A percentile compares a stretch with the other conserved stretches of the same genome.
These are phyloP conservation scores for Achlya flavicornis DNA, from an alignment of 2,888 invertebrate species.

Conservation along the genomic window DNA sequence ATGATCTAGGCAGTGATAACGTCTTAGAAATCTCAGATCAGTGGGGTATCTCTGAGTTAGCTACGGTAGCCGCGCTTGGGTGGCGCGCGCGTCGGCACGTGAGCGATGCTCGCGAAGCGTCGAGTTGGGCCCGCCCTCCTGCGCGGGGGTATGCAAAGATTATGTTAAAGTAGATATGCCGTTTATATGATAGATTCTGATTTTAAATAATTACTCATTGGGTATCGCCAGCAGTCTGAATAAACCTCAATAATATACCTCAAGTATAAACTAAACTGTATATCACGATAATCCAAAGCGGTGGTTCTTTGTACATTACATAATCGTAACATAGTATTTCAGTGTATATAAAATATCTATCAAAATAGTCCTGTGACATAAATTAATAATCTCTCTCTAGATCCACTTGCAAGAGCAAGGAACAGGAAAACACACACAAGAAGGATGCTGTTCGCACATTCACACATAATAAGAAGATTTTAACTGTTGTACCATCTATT, in stretches of 20 bases:
- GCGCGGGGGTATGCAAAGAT: conserved; percentile 57
- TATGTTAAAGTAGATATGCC: conserved; percentile 31
- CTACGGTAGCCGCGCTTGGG: conserved; percentile 71
- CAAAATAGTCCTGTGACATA: too few relatives aligned
- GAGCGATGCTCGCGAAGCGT: conserved; percentile 63
- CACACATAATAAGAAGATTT: not conserved
- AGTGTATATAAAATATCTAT: too few relatives aligned
- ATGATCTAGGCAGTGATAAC: not conserved
- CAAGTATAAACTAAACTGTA: too few relatives aligned
- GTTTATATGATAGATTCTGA: not conserved
- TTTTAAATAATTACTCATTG: too few relatives aligned
- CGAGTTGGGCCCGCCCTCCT: conserved; percentile 64
- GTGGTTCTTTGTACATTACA: too few relatives aligned
- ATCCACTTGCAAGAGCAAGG: too few relatives aligned
- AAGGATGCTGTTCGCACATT: too few relatives aligned
- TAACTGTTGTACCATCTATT: conserved; percentile 33
- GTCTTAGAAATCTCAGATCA: not conserved
- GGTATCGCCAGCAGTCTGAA: too few relatives aligned
- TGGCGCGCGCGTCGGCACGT: conserved; percentile 73
- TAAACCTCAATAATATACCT: too few relatives aligned
- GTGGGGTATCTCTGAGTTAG: not conserved
- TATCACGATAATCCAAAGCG: too few relatives aligned
- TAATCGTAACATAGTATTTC: too few relatives aligned
- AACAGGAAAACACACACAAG: too few relatives aligned
- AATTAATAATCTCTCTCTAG: not conserved